These are phyloP conservation scores for Oscheius sp. DNA, from an alignment of 2,888 invertebrate species.

Conservation along the genomic window DNA sequence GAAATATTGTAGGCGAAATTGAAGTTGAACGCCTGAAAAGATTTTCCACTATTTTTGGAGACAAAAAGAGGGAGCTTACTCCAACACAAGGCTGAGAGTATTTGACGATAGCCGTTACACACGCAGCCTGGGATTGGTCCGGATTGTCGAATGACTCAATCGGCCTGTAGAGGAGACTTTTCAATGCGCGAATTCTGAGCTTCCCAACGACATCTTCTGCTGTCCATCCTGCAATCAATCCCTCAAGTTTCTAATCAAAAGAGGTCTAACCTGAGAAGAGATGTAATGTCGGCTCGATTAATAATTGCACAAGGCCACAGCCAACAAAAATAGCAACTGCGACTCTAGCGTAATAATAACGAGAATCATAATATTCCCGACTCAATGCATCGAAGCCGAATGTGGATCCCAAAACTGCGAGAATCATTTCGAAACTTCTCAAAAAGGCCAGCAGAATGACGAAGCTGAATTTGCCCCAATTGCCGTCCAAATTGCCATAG, in stretches of 20 bases:
- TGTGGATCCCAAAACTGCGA: not conserved
- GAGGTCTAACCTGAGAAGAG: too few relatives aligned
- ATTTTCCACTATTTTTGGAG: not conserved
- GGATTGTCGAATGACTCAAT: conserved; percentile 41
- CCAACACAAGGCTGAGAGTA: conserved; percentile 38
- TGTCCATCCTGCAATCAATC: too few relatives aligned
- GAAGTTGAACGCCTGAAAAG: conserved; percentile 11
- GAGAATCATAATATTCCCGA: not conserved
- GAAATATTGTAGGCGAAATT: conserved; percentile 12
- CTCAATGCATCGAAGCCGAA: conserved; percentile 18
- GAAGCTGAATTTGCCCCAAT: not conserved
- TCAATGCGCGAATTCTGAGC: conserved; percentile 18
- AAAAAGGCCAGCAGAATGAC: conserved; percentile 1
- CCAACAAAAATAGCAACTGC: not conserved
- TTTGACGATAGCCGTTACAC: conserved; percentile 35
- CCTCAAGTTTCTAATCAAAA: too few relatives aligned
- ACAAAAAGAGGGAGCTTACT: conserved; percentile 5
- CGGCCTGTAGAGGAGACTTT: conserved; percentile 33
- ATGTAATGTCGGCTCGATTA: not conserved
- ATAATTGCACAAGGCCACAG: not conserved
- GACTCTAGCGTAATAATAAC: not conserved
- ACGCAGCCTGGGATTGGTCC: conserved; percentile 34
- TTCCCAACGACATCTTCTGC: conserved; percentile 36
- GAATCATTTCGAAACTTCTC: conserved; percentile 12
- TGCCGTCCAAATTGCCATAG: not conserved